phyloP scores from a whole-genome alignment of 2,888 invertebrate species.

The Blomia tropicalis region DNA sequence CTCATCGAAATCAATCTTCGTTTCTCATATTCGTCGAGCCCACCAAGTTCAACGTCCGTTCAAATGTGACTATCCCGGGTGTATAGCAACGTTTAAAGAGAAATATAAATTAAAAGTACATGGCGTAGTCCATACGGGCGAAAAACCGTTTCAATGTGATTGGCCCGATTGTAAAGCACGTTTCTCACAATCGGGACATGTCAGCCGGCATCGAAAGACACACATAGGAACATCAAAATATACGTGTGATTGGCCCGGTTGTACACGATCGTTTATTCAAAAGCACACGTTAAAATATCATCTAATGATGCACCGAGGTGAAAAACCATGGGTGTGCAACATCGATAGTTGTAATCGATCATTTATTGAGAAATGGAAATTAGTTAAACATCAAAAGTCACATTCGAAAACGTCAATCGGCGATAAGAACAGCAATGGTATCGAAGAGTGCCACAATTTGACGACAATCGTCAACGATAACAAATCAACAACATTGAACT shows the following conservation, averaged over 20 bases:
- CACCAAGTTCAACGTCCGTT: not conserved
- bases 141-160: slow-evolving; percentile 17
- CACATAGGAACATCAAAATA: slow-evolving; percentile 8
- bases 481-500: no score
- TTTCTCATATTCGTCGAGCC: not conserved
- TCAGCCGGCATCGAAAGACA: slow-evolving; percentile 10
- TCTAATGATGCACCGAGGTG: slow-evolving; percentile 5
- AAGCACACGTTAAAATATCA: slow-evolving; percentile 11
- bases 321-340: not conserved
- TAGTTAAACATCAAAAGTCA: slow-evolving; percentile 3
- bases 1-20: not conserved
- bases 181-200: slow-evolving; percentile 17
- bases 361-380: slow-evolving; percentile 9
- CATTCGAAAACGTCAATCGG: no score
- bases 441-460: no score
- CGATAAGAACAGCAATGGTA: no score
- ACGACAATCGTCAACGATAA: no score
- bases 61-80: not conserved
- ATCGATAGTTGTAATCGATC: slow-evolving; percentile 5
- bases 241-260: slow-evolving; percentile 12
- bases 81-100: slow-evolving; percentile 2
- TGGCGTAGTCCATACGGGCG: slow-evolving; percentile 14
- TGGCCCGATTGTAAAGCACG: slow-evolving; percentile 20
- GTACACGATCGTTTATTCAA: slow-evolving; percentile 14
- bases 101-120: slow-evolving; percentile 13